Evolutionary conservation across 1,140 invertebrate species (phyloP), one percentile per base, ranked within the genome.

Genomic region (Magallana gigas): DNA sequence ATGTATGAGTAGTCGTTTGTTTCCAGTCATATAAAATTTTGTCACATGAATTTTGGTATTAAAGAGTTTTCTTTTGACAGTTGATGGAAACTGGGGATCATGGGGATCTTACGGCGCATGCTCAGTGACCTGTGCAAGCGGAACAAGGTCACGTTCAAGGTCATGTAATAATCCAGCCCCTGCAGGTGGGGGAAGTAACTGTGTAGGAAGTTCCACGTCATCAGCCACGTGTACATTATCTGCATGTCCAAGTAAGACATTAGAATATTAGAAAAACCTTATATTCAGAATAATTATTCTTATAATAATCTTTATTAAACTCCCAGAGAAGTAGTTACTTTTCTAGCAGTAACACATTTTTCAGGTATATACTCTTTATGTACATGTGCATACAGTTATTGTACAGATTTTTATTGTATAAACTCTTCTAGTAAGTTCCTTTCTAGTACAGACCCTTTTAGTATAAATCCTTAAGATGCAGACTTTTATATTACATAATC

Each of bases 21-120:
- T 23, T 23, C 1, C 23, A 23, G 23, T 23, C 23, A 23, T 23
- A 23, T 23, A 23, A 0, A 23, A 23, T 23, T 23, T 23, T 23
- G 23, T 23, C 0, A 23, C 23, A 23, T 23, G 23, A 23, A 23
- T 23, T 23, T 23, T 23, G 23, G 1, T 1, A 23, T 23, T 23
- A 23, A 0, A 48, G 36, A 0, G 36, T 48, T 4, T 48, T 48
- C 23, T 64, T 8, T 81, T 80, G 85, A 14, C 83, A 93, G 93
- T 94, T 36, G 89, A 94, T 89, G 93, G 93, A 8, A 87, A 87
- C 0, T 94, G 92, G 92, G 90, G 90, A 16, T 29, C 36, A 7
- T 94, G 93, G 93, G 85, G 87, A 7, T 62, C 86, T 5, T 93
- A 90, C 89, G 71, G 83, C 1, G 18, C 64, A 5, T 93, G 92